Evolutionary conservation across 2,888 invertebrate genomes (phyloP), one percentile per base, ranked within the genome.

Genomic region (Megalurothrips usitatus): DNA sequence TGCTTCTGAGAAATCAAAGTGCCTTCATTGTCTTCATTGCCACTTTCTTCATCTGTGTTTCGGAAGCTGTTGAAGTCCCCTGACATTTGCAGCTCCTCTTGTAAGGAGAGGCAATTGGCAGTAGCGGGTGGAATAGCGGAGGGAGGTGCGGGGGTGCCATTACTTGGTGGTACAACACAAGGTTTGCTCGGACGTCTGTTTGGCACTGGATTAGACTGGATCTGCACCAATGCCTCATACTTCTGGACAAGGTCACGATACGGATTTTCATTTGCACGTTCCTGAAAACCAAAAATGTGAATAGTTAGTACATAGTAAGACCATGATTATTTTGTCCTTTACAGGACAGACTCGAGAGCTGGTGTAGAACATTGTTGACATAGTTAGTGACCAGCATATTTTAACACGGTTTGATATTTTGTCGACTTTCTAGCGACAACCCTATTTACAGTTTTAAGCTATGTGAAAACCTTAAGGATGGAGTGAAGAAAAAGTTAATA

Each of bases 211-310:
- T 91, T 91, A 83, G 92, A 88, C 85, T 94, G 94, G 75, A 94
- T 93, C 86, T 94, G 93, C 49, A 94, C 88, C 81, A 95, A 88
- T 48, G 94, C 94, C 87, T 95, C 94, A 86, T 95, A 96, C 86
- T 95, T 95, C 86, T 94, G 94, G 80, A 95, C 94, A 84, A 96
- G 89, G 81, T 92, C 93, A 85, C 93, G 90, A 87, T 95, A 95
- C 0, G 94, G 92, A 87, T 94, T 94, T 83, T 89, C 90, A 84
- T 84, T 75, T 9, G 68, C 8, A 26, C 68, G 68, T 26, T 75
- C 68, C 82, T 82, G 82, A 58, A 81, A 82, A 79, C 23, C 81
- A 28, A 80, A 4, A 26, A 14, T 19, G 34, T 6, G 34, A 43
- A 43, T 4, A 43, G 6, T 43, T 43, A 43, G 6, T 43, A 43